Evolutionary conservation across 2,888 invertebrate genomes (phyloP).

Genomic region (Agonopterix subpropinquella): DNA sequence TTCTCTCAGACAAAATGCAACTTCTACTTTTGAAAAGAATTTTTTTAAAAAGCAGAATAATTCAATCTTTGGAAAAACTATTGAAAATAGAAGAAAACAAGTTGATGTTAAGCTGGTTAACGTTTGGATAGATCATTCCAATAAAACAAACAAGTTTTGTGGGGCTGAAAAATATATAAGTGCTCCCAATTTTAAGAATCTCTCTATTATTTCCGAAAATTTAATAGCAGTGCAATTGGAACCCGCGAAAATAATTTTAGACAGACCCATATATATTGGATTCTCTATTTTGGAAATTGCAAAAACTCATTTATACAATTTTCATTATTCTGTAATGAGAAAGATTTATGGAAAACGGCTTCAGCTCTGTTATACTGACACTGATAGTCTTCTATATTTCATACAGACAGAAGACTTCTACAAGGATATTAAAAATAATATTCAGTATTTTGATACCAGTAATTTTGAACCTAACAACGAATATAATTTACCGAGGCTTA

Average conservation of each 20-base stretch:
- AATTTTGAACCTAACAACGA: slow-evolving; percentile 8
- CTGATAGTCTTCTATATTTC: slow-evolving; percentile 10
- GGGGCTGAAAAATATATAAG: slow-evolving; percentile 5
- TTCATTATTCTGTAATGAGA: no score
- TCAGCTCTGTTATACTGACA: slow-evolving; percentile 10
- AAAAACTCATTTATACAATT: slow-evolving; percentile 2
- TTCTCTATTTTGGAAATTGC: slow-evolving; percentile 9
- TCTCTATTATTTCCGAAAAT: slow-evolving; percentile 8
- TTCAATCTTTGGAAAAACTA: slow-evolving; percentile 8
- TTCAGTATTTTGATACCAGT: slow-evolving; percentile 12
- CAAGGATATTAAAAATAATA: slow-evolving; percentile 7
- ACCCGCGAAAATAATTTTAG: slow-evolving; percentile 4
- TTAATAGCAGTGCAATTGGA: slow-evolving; percentile 8
- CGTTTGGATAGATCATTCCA: slow-evolving; percentile 2
- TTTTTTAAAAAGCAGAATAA: slow-evolving; percentile 7
- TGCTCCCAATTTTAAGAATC: slow-evolving; percentile 8
- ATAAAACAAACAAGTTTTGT: slow-evolving; percentile 6
- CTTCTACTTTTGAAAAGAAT: slow-evolving; percentile 1
- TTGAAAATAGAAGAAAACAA: slow-evolving; percentile 8
- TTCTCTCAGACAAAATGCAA: not conserved
- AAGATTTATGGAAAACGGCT: no score
- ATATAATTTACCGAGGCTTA: slow-evolving; percentile 4
- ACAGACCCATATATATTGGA: slow-evolving; percentile 8
- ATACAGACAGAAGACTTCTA: slow-evolving; percentile 11
- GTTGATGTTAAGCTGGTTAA: slow-evolving; percentile 5